Percentiles rank a stretch among this genome's conserved stretches.
Conservation (phyloP, 2,888 invertebrate genomes). For the Cyaniris semiargus region DNA sequence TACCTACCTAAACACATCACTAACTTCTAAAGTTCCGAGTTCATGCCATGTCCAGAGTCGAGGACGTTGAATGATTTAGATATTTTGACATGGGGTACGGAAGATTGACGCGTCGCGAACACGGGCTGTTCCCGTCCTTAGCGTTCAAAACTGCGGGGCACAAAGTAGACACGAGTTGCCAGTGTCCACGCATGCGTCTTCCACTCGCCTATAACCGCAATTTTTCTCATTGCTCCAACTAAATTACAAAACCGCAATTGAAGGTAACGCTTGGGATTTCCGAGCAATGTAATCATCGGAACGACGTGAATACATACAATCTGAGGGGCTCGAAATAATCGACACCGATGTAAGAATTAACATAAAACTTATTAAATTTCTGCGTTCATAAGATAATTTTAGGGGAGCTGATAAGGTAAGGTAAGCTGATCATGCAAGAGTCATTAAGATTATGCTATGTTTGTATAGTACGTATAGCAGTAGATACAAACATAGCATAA, state of each 20-base stretch:
- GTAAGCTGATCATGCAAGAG: background rate
- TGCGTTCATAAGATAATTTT: constrained; percentile 1
- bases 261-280: constrained; percentile 62
- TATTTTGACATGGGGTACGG: constrained; percentile 61
- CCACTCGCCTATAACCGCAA: constrained; percentile 51
- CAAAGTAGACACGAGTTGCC: constrained; percentile 42
- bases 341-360: constrained; percentile 14
- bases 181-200: constrained; percentile 55
- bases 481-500: no score
- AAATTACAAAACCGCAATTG: constrained; percentile 73
- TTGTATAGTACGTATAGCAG: background rate
- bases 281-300: constrained; percentile 59
- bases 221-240: constrained; percentile 70
- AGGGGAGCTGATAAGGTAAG: background rate
- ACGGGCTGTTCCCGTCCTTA: constrained; percentile 51
- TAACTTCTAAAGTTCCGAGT: constrained; percentile 43
- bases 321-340: background rate
- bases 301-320: constrained; percentile 59
- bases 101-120: constrained; percentile 43
- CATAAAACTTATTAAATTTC: constrained; percentile 27
- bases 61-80: constrained; percentile 68
- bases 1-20: constrained; percentile 50
- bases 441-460: background rate
- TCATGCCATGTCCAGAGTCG: constrained; percentile 39
- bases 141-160: constrained; percentile 57